Conservation (phyloP, 2,888 invertebrate genomes). For the Drosophila differens region DNA sequence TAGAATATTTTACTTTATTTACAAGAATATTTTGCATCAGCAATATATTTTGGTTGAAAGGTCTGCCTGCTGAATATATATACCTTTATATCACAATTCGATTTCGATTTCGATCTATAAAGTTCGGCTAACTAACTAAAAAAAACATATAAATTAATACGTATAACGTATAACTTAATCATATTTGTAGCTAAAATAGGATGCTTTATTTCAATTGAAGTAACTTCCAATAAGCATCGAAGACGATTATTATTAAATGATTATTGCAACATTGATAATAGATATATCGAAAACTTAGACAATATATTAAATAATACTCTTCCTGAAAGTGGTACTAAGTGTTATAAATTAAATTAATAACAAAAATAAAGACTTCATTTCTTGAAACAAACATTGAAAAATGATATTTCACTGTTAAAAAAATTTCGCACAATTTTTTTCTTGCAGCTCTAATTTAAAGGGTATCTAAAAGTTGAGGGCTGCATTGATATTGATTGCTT, state of each 20-base stretch:
- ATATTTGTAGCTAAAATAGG: too few species aligned
- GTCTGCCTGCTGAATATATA: neutral
- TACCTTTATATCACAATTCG: neutral
- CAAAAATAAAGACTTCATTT: neutral
- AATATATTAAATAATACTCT: too few species aligned
- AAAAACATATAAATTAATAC: too few species aligned
- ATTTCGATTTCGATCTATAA: neutral
- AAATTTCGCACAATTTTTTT: neutral
- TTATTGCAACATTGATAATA: too few species aligned
- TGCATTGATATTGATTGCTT: slow-evolving; percentile 33
- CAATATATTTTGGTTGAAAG: neutral
- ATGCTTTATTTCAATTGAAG: too few species aligned
- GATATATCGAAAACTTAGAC: too few species aligned
- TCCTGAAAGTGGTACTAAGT: too few species aligned
- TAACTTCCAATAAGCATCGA: too few species aligned
- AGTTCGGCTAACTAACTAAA: neutral
- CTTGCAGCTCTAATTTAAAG: slow-evolving; percentile 4
- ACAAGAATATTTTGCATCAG: neutral
- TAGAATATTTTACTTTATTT: neutral
- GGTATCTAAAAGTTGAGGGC: slow-evolving; percentile 28
- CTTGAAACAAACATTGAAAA: neutral
- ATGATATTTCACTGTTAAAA: rapidly evolving
- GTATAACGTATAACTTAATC: too few species aligned
- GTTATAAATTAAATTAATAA: too few species aligned
- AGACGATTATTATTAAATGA: too few species aligned